Conservation (phyloP, 2,797 vertebrate genomes). For the Hydrocynus forskahlii region DNA sequence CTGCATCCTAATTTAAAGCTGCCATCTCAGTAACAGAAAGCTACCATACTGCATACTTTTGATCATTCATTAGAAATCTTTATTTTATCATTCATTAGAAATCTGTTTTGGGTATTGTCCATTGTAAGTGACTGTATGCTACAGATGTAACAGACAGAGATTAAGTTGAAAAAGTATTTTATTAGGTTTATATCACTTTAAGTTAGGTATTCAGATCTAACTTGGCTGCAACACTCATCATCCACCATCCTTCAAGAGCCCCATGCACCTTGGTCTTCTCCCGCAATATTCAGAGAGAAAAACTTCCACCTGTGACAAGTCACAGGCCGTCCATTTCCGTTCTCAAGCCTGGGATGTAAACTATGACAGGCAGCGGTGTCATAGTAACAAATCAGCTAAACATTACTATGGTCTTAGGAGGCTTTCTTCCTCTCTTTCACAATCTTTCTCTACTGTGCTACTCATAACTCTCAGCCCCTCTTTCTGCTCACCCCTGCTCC, state of each 20-base stretch:
- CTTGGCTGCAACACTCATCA: not conserved
- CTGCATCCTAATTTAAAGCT: too few relatives aligned
- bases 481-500: not conserved
- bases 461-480: constrained; percentile 1
- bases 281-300: constrained; percentile 24
- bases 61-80: too few relatives aligned
- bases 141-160: too few relatives aligned
- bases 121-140: too few relatives aligned
- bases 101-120: too few relatives aligned
- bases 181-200: not conserved
- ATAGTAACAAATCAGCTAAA: constrained; percentile 79
- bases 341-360: constrained; percentile 73
- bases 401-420: constrained; percentile 75
- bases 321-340: constrained; percentile 58
- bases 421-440: constrained; percentile 17
- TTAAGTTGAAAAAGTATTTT: too few relatives aligned
- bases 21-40: too few relatives aligned
- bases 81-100: too few relatives aligned
- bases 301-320: constrained; percentile 42
- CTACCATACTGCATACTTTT: too few relatives aligned
- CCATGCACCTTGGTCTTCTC: not conserved
- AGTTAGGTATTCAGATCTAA: not conserved
- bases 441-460: not conserved
- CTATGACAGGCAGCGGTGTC: constrained; percentile 77
- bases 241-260: not conserved